A percentile compares a stretch with the other conserved stretches of the same genome.
Conservation (phyloP, 2,888 invertebrate genomes). For the Therioaphis trifolii region DNA sequence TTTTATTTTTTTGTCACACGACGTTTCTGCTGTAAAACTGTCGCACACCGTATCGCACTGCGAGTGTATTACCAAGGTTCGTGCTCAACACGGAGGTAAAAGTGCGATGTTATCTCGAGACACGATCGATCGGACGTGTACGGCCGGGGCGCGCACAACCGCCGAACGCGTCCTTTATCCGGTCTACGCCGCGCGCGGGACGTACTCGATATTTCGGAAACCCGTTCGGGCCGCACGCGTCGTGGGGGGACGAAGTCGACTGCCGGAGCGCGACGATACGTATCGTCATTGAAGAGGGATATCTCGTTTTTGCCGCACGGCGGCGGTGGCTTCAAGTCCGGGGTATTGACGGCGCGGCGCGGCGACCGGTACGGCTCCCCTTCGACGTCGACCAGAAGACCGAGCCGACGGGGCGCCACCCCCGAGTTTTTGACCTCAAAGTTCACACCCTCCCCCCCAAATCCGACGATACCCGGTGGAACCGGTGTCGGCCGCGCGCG, state of each 20-base stretch:
- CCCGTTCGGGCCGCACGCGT: neutral
- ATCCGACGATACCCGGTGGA: neutral
- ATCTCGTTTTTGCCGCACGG: slow-evolving; percentile 7
- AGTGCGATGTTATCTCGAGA: too few relatives aligned
- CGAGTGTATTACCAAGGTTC: too few relatives aligned
- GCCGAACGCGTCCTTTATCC: neutral
- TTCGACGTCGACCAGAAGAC: neutral
- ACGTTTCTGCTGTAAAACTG: too few relatives aligned
- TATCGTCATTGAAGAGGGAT: too few relatives aligned
- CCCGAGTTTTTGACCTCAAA: slow-evolving; percentile 35
- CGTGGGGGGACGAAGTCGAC: neutral
- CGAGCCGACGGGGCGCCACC: slow-evolving; percentile 23
- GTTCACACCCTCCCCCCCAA: neutral
- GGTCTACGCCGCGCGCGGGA: neutral
- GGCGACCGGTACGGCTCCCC: neutral
- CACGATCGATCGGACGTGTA: too few relatives aligned
- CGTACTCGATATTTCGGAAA: too few relatives aligned
- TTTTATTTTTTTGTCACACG: too few relatives aligned
- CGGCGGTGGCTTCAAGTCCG: neutral
- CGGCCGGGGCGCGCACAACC: neutral
- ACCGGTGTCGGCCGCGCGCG: neutral
- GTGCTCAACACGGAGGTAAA: too few relatives aligned
- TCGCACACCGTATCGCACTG: too few relatives aligned
- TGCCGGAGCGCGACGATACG: neutral
- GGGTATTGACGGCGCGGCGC: neutral